Evolutionary conservation across 2,113 vertebrate genomes (phyloP).

Genomic region (Microtus pennsylvanicus): DNA sequence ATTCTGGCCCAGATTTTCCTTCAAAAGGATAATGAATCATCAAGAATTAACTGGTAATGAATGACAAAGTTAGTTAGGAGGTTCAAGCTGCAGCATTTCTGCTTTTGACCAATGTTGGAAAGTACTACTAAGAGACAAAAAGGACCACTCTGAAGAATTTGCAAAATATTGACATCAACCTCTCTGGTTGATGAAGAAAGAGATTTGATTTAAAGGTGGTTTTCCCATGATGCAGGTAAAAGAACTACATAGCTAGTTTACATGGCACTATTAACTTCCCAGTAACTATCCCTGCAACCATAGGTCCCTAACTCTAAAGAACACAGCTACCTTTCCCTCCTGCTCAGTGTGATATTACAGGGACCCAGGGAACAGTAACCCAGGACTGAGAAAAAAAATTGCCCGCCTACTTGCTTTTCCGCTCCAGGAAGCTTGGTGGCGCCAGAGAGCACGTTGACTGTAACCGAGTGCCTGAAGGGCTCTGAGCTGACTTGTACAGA

Average conservation of each 20-base stretch:
- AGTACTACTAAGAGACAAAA: neutral
- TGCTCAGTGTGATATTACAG: neutral
- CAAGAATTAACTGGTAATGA: neutral
- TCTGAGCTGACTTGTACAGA: neutral
- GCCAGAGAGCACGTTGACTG: constrained; percentile 17
- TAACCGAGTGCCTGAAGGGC: neutral
- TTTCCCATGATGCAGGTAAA: neutral
- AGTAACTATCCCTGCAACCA: neutral
- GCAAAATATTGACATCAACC: neutral
- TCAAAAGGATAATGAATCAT: neutral
- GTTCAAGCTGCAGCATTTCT: constrained; percentile 29
- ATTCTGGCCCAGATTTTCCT: neutral
- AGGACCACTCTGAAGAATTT: neutral
- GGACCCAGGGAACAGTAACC: neutral
- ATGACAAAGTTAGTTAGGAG: neutral
- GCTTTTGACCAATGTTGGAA: neutral
- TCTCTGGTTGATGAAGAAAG: neutral
- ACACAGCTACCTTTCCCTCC: neutral
- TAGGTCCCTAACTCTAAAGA: neutral
- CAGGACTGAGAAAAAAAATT: neutral
- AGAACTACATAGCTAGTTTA: neutral
- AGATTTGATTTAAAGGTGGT: neutral
- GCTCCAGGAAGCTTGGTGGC: neutral
- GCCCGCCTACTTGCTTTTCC: neutral
- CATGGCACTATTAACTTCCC: neutral